These are phyloP conservation scores for Sarcoramphus papa DNA, from an alignment of 2,797 vertebrate species.

Conservation along the genomic window DNA sequence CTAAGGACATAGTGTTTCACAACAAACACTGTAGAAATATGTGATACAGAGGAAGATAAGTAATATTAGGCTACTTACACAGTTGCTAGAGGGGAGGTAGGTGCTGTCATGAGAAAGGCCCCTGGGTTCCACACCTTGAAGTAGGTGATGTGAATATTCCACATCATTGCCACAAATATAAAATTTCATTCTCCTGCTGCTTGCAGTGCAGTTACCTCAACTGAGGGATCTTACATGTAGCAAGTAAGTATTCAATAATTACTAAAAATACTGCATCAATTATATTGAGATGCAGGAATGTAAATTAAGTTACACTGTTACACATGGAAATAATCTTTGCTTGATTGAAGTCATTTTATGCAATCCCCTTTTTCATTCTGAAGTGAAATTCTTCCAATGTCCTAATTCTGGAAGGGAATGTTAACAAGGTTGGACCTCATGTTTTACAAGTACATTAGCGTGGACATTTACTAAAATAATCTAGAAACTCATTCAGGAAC, in stretches of 20 bases:
- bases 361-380: background rate
- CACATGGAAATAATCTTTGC: background rate
- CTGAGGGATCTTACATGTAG: background rate
- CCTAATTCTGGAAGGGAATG: background rate
- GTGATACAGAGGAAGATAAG: background rate
- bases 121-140: background rate
- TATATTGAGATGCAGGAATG: background rate
- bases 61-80: background rate
- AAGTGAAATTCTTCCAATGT: background rate
- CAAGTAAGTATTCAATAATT: background rate
- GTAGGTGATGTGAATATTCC: background rate
- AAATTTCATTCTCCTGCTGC: background rate
- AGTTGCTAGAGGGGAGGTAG: background rate
- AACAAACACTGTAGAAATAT: background rate
- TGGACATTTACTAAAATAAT: background rate
- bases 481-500: background rate
- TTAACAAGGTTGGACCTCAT: background rate
- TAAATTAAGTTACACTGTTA: background rate
- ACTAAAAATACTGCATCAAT: background rate
- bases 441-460: slow-evolving; percentile 12
- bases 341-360: background rate
- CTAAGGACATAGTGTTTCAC: background rate
- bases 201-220: background rate
- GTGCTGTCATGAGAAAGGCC: background rate
- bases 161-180: background rate